Evolutionary conservation across 2,113 vertebrate species (phyloP).

Genomic region (Peromyscus polionotus): DNA sequence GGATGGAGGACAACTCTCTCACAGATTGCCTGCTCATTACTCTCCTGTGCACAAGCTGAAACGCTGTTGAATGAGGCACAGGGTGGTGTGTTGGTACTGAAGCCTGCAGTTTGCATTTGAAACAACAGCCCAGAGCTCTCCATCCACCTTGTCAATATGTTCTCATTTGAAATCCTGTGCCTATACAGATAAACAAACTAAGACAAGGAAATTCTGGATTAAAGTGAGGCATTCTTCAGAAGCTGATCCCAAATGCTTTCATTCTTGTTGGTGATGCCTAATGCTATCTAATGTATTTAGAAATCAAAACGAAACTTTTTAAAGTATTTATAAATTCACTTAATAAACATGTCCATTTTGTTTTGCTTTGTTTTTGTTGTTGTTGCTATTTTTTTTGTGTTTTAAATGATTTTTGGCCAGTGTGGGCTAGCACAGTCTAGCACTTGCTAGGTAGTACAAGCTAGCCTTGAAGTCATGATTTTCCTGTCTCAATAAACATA

Average conservation of each 20-base stretch:
- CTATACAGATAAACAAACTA: not conserved
- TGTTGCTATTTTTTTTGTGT: not conserved
- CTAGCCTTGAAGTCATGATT: not conserved
- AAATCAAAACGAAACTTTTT: conserved; percentile 24
- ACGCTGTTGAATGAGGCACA: not conserved
- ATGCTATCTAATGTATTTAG: conserved; percentile 10
- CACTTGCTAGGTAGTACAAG: not conserved
- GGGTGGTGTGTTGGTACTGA: not conserved
- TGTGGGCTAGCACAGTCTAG: not conserved
- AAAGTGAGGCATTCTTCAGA: not conserved
- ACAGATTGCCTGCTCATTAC: not conserved
- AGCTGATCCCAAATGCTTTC: not conserved
- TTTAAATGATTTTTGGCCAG: not conserved
- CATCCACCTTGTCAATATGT: not conserved
- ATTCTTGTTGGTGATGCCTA: not conserved
- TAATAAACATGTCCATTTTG: not conserved
- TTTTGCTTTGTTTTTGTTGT: not conserved
- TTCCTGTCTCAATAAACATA: not conserved
- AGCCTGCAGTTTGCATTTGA: not conserved
- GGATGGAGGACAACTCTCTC: not conserved
- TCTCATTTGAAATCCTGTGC: conserved; percentile 8
- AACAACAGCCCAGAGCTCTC: not conserved
- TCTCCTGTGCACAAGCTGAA: not conserved
- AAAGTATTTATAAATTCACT: not conserved
- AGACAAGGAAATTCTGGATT: conserved; percentile 19